Evolutionary conservation across 2,888 invertebrate species (phyloP), one percentile per base, ranked within the genome.

Genomic region (Caenorhabditis zanzibari): DNA sequence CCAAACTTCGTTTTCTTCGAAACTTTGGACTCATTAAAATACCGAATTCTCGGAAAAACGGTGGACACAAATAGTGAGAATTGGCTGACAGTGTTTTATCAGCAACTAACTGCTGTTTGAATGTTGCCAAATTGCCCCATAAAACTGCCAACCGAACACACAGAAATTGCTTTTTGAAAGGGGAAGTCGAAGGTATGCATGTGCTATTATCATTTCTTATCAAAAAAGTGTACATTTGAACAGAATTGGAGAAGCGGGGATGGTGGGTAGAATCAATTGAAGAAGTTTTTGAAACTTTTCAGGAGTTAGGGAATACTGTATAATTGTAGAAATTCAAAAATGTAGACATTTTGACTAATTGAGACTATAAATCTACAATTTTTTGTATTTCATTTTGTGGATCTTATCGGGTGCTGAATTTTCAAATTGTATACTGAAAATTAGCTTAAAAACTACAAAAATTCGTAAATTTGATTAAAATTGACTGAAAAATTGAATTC

Each of bases 71-170:
- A 38, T n/a, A n/a, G n/a, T 35, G 32, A 12, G 35, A 61, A 19
- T 38, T 52, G 28, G 58, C n/a, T 72, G 72, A 58, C 44, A 63
- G 49, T n/a, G n/a, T 49, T 69, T 61, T 38, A 61, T 63, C 63
- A 38, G 63, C 44, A 47, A 66, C 44, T 56, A 58, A 41, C 47
- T 38, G 54, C 69, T 47, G 44, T 59, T 44, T 28, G 38, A 59
- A 72, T 41, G 59, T 44, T 44, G 72, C 49, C 59, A 59, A 72
- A 58, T 71, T 71, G 59, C 58, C 9, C 22, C 26, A 58, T 71
- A 58, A 58, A 71, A 66, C 66, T 66, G 66, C 66, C 66, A 66
- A 52, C 66, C 49, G 71, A 71, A 58, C 71, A 44, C 71, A 58
- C 22, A 7, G 35, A 16, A 44, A 63, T 63, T 41, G 61, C 44